These are phyloP conservation scores for Anniella stebbinsi DNA, from an alignment of 2,797 vertebrate genomes.

Conservation along the genomic window DNA sequence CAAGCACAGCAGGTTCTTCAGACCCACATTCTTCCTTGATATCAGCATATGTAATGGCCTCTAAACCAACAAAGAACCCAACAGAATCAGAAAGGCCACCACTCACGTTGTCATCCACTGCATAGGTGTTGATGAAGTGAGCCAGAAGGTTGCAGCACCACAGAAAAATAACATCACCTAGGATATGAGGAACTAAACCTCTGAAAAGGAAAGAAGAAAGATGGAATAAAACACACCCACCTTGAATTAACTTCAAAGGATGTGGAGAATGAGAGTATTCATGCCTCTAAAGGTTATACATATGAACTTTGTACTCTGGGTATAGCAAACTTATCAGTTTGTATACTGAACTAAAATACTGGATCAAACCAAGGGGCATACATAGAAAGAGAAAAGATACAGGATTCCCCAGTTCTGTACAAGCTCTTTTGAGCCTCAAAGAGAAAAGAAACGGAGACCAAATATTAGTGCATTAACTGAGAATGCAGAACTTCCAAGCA, in stretches of 20 bases:
- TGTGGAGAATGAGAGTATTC: not conserved
- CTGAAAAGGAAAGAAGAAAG: conserved; percentile 79
- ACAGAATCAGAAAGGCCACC: conserved; percentile 11
- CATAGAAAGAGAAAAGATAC: not conserved
- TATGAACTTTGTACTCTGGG: not conserved
- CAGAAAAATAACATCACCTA: conserved; percentile 90
- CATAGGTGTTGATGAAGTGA: conserved; percentile 90
- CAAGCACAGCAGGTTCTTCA: not conserved
- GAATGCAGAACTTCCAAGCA: not conserved
- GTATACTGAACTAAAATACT: not conserved
- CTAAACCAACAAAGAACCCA: not conserved
- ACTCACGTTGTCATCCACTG: conserved; percentile 90
- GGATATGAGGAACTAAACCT: conserved; percentile 86
- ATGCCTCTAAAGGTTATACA: not conserved
- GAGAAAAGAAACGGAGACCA: not conserved
- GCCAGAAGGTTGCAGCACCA: conserved; percentile 92
- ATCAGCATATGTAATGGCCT: not conserved
- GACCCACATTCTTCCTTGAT: not conserved
- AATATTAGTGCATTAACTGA: not conserved
- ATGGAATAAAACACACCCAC: conserved; percentile 52
- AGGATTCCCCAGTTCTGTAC: too few relatives aligned
- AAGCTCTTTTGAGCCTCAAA: not conserved
- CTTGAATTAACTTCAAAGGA: not conserved
- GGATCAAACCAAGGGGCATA: not conserved
- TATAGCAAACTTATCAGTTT: not conserved